Percentiles rank a stretch among this genome's conserved stretches.
Conservation (phyloP, 2,888 invertebrate genomes). For the Limnephilus auricula region DNA sequence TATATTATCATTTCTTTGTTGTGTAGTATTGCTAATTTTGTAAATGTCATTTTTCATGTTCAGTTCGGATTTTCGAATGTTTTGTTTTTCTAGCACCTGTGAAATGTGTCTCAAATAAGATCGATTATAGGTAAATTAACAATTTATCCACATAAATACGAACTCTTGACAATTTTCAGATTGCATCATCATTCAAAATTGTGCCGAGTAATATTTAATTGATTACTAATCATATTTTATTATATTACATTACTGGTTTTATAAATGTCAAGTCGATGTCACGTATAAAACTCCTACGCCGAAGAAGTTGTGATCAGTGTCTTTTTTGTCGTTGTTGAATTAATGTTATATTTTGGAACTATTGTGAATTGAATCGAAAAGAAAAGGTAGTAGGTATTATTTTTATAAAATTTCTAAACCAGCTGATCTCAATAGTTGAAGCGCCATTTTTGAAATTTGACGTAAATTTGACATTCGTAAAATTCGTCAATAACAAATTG, state of each 20-base stretch:
- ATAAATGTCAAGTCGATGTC: background rate
- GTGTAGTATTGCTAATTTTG: background rate
- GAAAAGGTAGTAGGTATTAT: slow-evolving; percentile 3
- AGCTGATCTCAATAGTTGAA: slow-evolving; percentile 47
- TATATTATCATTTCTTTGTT: background rate
- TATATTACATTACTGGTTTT: slow-evolving; percentile 6
- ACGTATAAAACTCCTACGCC: slow-evolving; percentile 5
- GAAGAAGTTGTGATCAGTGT: slow-evolving; percentile 21
- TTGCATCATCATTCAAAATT: slow-evolving; percentile 41
- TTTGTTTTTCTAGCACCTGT: slow-evolving; percentile 28
- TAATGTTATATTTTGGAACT: background rate
- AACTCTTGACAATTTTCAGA: background rate
- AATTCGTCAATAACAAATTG: slow-evolving; percentile 14
- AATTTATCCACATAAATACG: slow-evolving; percentile 22
- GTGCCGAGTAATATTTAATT: slow-evolving; percentile 9
- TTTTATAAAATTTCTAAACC: slow-evolving; percentile 12
- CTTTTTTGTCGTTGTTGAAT: background rate
- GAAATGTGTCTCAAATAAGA: background rate
- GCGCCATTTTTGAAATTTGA: slow-evolving; percentile 47
- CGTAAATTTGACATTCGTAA: slow-evolving; percentile 5
- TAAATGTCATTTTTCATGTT: background rate
- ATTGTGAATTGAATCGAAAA: background rate
- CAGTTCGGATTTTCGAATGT: slow-evolving; percentile 24
- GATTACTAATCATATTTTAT: slow-evolving; percentile 8
- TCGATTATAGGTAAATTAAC: slow-evolving; percentile 43